phyloP scores from a whole-genome alignment of 2,113 vertebrate genomes.

The Leucoraja erinaceus region DNA sequence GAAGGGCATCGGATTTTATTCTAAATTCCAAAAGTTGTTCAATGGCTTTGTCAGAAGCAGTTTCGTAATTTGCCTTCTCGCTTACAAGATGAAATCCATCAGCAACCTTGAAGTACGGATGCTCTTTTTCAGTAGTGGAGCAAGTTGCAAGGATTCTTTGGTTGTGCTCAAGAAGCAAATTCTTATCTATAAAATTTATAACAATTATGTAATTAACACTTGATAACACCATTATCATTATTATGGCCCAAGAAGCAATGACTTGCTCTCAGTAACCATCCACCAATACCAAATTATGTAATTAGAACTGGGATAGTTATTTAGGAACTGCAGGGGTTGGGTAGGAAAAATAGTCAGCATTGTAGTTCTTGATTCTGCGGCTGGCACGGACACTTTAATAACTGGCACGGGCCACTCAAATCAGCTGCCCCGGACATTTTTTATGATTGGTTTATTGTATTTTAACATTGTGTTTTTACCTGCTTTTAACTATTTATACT shows the following conservation, averaged over 20 bases:
- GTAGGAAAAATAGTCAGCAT: background rate
- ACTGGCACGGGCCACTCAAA: too few relatives aligned
- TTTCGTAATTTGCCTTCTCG: background rate
- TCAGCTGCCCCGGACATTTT: too few relatives aligned
- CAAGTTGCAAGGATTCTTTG: slow-evolving; percentile 19
- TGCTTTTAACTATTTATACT: too few relatives aligned
- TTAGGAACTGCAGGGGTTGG: background rate
- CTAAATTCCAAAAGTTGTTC: background rate
- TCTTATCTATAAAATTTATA: slow-evolving; percentile 23
- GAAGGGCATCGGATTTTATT: background rate
- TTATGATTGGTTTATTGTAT: too few relatives aligned
- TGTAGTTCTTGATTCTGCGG: too few relatives aligned
- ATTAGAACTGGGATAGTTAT: background rate
- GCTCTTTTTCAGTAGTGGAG: background rate
- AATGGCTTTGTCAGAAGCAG: background rate
- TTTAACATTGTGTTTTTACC: too few relatives aligned
- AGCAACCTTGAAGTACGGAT: background rate
- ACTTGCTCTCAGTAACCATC: background rate
- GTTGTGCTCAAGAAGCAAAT: background rate
- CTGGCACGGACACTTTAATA: too few relatives aligned
- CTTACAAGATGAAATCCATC: background rate
- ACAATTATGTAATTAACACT: background rate
- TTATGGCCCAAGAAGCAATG: background rate
- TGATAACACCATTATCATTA: background rate
- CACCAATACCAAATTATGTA: background rate